These are phyloP conservation scores for Bryconaethiops microstoma DNA, from an alignment of 2,797 vertebrate genomes.

Conservation along the genomic window DNA sequence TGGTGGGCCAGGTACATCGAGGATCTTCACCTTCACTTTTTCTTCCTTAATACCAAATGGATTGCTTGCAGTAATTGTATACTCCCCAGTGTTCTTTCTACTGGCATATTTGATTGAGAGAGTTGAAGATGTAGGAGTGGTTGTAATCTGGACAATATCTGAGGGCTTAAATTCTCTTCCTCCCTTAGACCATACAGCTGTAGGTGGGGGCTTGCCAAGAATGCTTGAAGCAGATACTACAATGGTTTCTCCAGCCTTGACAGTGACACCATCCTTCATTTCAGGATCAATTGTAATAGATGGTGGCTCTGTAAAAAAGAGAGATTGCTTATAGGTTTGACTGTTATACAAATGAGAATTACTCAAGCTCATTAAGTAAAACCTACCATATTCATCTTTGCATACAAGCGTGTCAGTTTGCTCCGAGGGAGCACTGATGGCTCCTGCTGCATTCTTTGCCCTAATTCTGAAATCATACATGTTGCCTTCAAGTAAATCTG, in stretches of 20 bases:
- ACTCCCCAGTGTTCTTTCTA: slow-evolving; percentile 96
- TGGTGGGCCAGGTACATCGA: slow-evolving; percentile 95
- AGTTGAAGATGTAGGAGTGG: slow-evolving; percentile 89
- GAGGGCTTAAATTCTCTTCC: slow-evolving; percentile 95
- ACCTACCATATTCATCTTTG: slow-evolving; percentile 96
- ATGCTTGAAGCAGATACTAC: slow-evolving; percentile 92
- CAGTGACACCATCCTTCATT: slow-evolving; percentile 92
- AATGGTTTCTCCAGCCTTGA: slow-evolving; percentile 94
- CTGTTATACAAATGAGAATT: slow-evolving; percentile 10
- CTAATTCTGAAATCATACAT: slow-evolving; percentile 96
- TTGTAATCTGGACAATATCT: slow-evolving; percentile 87
- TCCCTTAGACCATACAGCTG: slow-evolving; percentile 91
- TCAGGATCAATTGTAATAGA: slow-evolving; percentile 91
- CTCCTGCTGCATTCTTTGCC: slow-evolving; percentile 94
- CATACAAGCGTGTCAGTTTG: slow-evolving; percentile 88
- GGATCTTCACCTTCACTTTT: slow-evolving; percentile 91
- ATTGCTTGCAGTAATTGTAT: slow-evolving; percentile 95
- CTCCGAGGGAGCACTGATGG: slow-evolving; percentile 94
- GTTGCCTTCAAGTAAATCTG: slow-evolving; percentile 89
- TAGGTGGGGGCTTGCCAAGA: slow-evolving; percentile 94
- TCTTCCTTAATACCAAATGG: slow-evolving; percentile 97
- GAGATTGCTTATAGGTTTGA: neutral
- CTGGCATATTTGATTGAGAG: slow-evolving; percentile 92
- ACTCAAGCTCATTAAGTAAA: slow-evolving; percentile 29
- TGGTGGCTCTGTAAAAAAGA: slow-evolving; percentile 87